Percentiles rank a stretch among this genome's conserved stretches.
Evolutionary conservation across 2,113 vertebrate species (phyloP).

Genomic region (Takifugu flavidus): DNA sequence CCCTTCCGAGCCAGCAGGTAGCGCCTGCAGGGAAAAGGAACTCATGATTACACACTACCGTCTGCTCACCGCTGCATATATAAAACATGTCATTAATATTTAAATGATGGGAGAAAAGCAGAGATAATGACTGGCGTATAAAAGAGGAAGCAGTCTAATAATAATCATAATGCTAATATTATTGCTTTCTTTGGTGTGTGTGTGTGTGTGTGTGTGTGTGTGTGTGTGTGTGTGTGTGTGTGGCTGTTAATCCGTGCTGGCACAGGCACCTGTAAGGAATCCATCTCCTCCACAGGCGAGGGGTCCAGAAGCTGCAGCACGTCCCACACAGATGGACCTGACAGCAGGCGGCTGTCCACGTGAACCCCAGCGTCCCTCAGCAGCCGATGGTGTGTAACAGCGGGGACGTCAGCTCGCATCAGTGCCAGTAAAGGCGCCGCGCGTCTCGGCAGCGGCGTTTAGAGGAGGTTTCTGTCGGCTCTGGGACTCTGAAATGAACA

Average conservation of each 20-base stretch:
- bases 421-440: slow-evolving; percentile 49
- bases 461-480: background rate
- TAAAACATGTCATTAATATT: no score
- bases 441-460: slow-evolving; percentile 46
- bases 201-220: slow-evolving; percentile 8
- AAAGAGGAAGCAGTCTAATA: background rate
- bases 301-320: slow-evolving; percentile 36
- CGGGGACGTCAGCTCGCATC: slow-evolving; percentile 48
- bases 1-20: no score
- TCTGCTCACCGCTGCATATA: no score
- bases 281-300: slow-evolving; percentile 57
- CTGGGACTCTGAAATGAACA: no score
- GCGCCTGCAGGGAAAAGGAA: no score
- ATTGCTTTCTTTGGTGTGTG: background rate
- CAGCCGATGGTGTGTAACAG: slow-evolving; percentile 54
- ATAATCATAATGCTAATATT: background rate
- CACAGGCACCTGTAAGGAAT: slow-evolving; percentile 54
- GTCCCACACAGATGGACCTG: slow-evolving; percentile 67
- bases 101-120: no score
- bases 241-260: slow-evolving; percentile 57
- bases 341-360: slow-evolving; percentile 41
- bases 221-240: slow-evolving; percentile 4
- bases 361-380: slow-evolving; percentile 37
- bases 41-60: no score
- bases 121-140: no score